phyloP scores from a whole-genome alignment of 2,797 vertebrate genomes.

The Danio albolineatus region DNA sequence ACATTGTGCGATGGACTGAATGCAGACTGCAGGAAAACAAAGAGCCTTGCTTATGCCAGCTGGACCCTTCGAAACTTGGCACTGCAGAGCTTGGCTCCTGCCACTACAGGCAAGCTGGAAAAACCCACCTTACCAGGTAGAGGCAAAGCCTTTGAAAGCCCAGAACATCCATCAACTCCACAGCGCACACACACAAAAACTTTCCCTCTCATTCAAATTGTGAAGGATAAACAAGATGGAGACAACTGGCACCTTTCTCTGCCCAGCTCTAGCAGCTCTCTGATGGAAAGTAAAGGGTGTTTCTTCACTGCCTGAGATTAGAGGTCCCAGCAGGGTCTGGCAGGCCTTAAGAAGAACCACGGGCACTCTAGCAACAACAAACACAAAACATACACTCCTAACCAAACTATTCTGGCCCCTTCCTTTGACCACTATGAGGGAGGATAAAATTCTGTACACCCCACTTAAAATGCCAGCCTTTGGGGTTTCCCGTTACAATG shows the following conservation, averaged over 20 bases:
- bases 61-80: slow-evolving; percentile 79
- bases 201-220: slow-evolving; percentile 31
- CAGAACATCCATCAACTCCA: slow-evolving; percentile 15
- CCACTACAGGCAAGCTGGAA: slow-evolving; percentile 10
- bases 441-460: slow-evolving; percentile 60
- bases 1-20: slow-evolving; percentile 65
- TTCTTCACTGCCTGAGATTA: slow-evolving; percentile 55
- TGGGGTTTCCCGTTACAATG: slow-evolving; percentile 48
- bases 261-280: slow-evolving; percentile 23
- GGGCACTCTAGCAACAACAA: slow-evolving; percentile 55
- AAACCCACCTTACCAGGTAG: slow-evolving; percentile 48
- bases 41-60: slow-evolving; percentile 75
- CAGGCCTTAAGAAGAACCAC: slow-evolving; percentile 54
- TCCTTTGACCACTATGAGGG: slow-evolving; percentile 46
- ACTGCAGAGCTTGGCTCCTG: slow-evolving; percentile 46
- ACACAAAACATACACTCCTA: slow-evolving; percentile 51
- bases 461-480: slow-evolving; percentile 28
- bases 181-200: background rate
- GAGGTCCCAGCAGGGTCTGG: slow-evolving; percentile 55
- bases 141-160: slow-evolving; percentile 20
- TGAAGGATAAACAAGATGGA: slow-evolving; percentile 38
- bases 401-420: slow-evolving; percentile 28
- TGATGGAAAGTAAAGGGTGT: slow-evolving; percentile 46
- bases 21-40: slow-evolving; percentile 74
- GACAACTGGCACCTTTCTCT: slow-evolving; percentile 38